phyloP scores from a whole-genome alignment of 2,113 vertebrate species.

The Axis porcinus region DNA sequence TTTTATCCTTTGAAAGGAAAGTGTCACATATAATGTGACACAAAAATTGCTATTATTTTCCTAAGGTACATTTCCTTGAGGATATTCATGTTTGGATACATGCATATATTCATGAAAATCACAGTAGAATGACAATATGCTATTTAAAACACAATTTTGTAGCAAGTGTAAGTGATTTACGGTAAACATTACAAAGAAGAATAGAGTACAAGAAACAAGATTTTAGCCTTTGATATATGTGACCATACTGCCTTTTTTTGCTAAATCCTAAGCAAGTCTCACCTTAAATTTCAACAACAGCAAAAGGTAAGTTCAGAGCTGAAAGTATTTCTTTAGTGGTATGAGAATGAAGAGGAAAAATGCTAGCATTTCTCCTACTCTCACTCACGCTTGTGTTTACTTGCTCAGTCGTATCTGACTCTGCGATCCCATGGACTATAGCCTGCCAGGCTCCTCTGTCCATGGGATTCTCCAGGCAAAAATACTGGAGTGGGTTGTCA shows the following conservation, averaged over 20 bases:
- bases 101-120: neutral
- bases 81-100: neutral
- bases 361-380: fast-evolving
- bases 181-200: neutral
- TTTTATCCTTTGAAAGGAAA: neutral
- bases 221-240: neutral
- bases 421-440: neutral
- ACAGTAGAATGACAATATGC: neutral
- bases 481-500: neutral
- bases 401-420: neutral
- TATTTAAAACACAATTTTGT: slow-evolving; percentile 11
- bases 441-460: neutral
- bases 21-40: neutral
- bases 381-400: neutral
- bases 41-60: neutral
- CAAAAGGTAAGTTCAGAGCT: neutral
- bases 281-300: neutral
- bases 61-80: neutral
- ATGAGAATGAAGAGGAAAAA: slow-evolving; percentile 27
- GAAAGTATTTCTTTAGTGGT: neutral
- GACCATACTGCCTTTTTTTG: neutral
- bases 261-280: neutral
- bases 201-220: neutral
- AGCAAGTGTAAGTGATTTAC: neutral
- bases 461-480: neutral